Percentiles rank a stretch among this genome's conserved stretches.
phyloP scores from a whole-genome alignment of 2,797 vertebrate species.

The Antrozous pallidus region DNA sequence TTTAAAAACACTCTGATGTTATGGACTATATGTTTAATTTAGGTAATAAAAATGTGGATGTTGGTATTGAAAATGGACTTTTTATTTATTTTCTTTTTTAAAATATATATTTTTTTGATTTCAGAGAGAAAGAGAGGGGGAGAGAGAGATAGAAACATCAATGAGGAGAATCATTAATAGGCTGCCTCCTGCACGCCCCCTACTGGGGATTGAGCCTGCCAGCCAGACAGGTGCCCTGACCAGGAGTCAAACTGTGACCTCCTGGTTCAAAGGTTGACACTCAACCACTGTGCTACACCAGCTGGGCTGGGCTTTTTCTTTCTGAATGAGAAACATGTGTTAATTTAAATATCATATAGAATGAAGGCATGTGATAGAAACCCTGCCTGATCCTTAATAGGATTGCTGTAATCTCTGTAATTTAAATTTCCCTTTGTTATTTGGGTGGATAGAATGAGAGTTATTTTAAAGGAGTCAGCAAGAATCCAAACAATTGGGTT shows the following conservation, averaged over 20 bases:
- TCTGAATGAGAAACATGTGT: not conserved
- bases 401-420: not conserved
- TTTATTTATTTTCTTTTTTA: too few relatives aligned
- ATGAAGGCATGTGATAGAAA: not conserved
- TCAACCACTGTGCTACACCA: too few relatives aligned
- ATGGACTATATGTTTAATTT: not conserved
- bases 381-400: not conserved
- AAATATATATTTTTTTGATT: too few relatives aligned
- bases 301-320: not conserved
- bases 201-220: too few relatives aligned
- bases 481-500: constrained; percentile 35
- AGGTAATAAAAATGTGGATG: constrained; percentile 6
- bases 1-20: constrained; percentile 30
- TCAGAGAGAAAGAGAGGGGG: too few relatives aligned
- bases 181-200: too few relatives aligned
- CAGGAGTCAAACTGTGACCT: too few relatives aligned
- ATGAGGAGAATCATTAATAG: too few relatives aligned
- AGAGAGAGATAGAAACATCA: too few relatives aligned
- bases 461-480: constrained; percentile 26
- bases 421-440: not conserved
- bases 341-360: not conserved
- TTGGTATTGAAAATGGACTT: not conserved
- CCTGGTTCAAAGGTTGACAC: too few relatives aligned
- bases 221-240: too few relatives aligned
- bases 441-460: not conserved